phyloP scores from a whole-genome alignment of 1,140 invertebrate genomes.

The Conus ventricosus region DNA sequence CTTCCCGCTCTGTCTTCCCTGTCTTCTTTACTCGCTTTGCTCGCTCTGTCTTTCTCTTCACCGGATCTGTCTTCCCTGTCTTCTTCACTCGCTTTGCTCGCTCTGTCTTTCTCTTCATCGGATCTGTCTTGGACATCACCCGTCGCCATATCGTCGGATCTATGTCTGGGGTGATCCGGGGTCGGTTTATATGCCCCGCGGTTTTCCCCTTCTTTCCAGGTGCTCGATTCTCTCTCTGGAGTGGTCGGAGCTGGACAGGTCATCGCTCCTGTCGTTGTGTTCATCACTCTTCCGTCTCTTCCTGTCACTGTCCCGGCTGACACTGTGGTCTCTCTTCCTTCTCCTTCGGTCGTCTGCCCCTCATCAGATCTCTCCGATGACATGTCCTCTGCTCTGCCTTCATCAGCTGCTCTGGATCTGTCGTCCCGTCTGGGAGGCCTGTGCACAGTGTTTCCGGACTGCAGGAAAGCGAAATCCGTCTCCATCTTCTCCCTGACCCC shows the following conservation, averaged over 20 bases:
- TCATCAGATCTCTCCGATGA: background rate
- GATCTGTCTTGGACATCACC: background rate
- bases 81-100: background rate
- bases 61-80: background rate
- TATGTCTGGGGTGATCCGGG: too few relatives aligned
- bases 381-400: background rate
- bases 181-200: background rate
- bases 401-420: background rate
- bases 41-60: too few relatives aligned
- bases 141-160: background rate
- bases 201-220: background rate
- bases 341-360: background rate
- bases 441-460: background rate
- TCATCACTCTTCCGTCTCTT: background rate
- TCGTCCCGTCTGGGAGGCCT: background rate
- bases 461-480: background rate
- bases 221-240: background rate
- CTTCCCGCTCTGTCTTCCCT: background rate
- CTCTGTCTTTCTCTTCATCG: too few relatives aligned
- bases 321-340: background rate
- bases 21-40: background rate
- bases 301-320: background rate
- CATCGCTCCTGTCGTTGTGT: background rate
- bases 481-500: background rate
- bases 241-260: background rate